phyloP scores from a whole-genome alignment of 2,888 invertebrate species.

The Harpalus rubripes region DNA sequence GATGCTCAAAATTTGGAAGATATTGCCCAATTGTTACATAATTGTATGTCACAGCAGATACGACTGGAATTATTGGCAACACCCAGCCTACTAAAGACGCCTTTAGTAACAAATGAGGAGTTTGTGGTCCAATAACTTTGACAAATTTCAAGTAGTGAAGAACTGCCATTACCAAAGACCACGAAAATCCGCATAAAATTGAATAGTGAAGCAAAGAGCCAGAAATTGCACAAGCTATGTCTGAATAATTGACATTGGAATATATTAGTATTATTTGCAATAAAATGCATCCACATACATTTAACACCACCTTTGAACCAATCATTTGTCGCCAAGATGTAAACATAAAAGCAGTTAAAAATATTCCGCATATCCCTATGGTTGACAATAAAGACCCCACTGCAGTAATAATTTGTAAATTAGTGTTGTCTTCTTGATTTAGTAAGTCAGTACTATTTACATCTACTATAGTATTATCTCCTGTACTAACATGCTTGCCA shows the following conservation, averaged over 20 bases:
- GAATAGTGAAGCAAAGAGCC: constrained; percentile 84
- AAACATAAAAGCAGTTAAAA: constrained; percentile 79
- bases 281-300: constrained; percentile 79
- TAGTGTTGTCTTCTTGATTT: background rate
- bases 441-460: background rate
- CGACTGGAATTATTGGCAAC: constrained; percentile 79
- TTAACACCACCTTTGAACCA: constrained; percentile 82
- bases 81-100: constrained; percentile 84
- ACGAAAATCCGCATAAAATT: constrained; percentile 83
- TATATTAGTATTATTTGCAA: constrained; percentile 77
- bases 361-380: constrained; percentile 79
- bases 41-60: constrained; percentile 78
- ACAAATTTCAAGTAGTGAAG: constrained; percentile 85
- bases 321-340: constrained; percentile 82
- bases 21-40: constrained; percentile 76
- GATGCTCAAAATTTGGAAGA: constrained; percentile 71
- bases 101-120: constrained; percentile 82
- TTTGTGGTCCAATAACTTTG: constrained; percentile 81
- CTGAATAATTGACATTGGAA: constrained; percentile 75
- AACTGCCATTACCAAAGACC: constrained; percentile 86
- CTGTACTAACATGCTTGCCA: constrained; percentile 72
- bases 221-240: constrained; percentile 79
- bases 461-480: background rate
- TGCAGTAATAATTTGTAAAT: constrained; percentile 78
- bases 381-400: constrained; percentile 79